Base-by-base conservation (phyloP, 1,140 invertebrate species). In the Pseudomyrmex gracilis region DNA sequence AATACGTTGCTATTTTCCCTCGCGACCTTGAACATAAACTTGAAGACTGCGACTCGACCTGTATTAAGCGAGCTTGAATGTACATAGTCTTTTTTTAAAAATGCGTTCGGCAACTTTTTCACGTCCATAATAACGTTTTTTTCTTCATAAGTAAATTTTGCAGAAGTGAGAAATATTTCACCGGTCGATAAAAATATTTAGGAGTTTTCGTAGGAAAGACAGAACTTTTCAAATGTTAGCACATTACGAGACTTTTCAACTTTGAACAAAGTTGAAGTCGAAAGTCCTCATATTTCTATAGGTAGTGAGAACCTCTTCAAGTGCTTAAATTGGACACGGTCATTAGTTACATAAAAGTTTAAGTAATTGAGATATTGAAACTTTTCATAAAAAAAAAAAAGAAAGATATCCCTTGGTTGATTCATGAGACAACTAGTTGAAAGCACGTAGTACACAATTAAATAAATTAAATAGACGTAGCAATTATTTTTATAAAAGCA, bases 21-120 rank as follows among this genome's bases (percentile, higher is more conserved):
- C 15, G 34, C 53, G 45, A 70, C 76, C 76, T 71, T 80, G 73
- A 64, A 76, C 73, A 34, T 76, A 80, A 80, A 80, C 76, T 80
- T 80, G 66, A 49, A 80, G 68, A 71, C 13, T n/a, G 15, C 13
- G 24, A 10, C 34, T n/a, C 67, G 15, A 4, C 8, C 34, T 34
- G 13, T n/a, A 51, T 13, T 17, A 58, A 58, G 22, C 4, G 47
- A 49, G 63, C 12, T 74, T 22, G 45, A n/a, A 12, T 24, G 8
- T 57, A 45, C 22, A 47, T 61, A 61, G n/a, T n/a, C n/a, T n/a
- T n/a, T 45, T 20, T 73, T 60, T 5, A 13, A 5, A 63, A 61
- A 74, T 0, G 34, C 34, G 34, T 34, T 34, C 5, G 34, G 5
- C 34, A 34, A 34, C 34, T 34, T 34, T 34, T 7, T 5, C 7